Evolutionary conservation across 2,888 invertebrate genomes (phyloP).

Genomic region (Chironomus riparius): DNA sequence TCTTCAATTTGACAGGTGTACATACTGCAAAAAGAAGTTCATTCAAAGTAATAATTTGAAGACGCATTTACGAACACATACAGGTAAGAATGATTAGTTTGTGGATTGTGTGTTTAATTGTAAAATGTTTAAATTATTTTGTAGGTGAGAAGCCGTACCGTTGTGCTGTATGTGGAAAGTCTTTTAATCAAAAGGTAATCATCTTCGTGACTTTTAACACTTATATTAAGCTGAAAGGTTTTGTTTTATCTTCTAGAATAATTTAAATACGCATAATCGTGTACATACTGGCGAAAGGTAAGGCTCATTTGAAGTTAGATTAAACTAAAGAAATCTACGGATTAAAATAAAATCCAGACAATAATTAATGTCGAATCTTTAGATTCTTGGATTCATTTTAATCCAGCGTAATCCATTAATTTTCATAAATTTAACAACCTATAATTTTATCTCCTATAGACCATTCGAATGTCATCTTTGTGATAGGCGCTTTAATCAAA

Average conservation of each 20-base stretch:
- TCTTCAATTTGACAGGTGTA: background rate
- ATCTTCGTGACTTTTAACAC: background rate
- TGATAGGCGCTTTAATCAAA: constrained; percentile 18
- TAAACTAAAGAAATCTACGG: too few species aligned
- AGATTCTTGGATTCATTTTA: too few species aligned
- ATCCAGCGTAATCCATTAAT: background rate
- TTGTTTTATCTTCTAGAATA: background rate
- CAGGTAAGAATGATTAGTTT: background rate
- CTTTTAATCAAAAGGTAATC: constrained; percentile 16
- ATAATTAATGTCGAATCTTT: too few species aligned
- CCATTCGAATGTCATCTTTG: constrained; percentile 16
- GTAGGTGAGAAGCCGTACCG: constrained; percentile 2
- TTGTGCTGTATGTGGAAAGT: constrained; percentile 1
- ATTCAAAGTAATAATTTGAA: constrained; percentile 23
- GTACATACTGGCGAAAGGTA: constrained; percentile 21
- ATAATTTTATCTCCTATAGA: background rate
- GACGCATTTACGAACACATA: constrained; percentile 19
- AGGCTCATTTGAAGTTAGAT: too few species aligned
- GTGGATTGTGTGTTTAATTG: too few species aligned
- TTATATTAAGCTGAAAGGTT: background rate
- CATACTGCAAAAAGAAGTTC: constrained; percentile 19
- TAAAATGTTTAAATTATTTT: background rate
- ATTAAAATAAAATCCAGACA: too few species aligned
- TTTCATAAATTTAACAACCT: background rate
- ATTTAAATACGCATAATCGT: background rate